Conservation (phyloP, 2,888 invertebrate genomes). For the Drepana falcataria region DNA sequence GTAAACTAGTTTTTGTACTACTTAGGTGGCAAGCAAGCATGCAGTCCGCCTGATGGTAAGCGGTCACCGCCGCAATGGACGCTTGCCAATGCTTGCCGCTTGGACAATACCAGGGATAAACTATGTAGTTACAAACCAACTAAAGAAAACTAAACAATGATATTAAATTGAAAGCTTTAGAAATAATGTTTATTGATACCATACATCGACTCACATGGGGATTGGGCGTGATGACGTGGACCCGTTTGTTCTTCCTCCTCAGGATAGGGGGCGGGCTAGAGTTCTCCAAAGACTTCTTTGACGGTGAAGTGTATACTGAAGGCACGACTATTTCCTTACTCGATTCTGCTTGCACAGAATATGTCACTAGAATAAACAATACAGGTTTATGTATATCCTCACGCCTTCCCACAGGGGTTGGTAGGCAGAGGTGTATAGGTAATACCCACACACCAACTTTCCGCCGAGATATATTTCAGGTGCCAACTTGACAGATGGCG, state of each 20-base stretch:
- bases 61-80: too few species aligned
- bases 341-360: constrained; percentile 53
- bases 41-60: too few species aligned
- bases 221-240: constrained; percentile 26
- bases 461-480: too few species aligned
- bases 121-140: background rate
- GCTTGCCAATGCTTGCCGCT: too few species aligned
- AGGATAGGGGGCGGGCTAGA: constrained; percentile 67
- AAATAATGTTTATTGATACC: constrained; percentile 30
- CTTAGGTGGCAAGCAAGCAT: too few species aligned
- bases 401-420: too few species aligned
- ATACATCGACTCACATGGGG: constrained; percentile 63
- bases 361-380: constrained; percentile 50
- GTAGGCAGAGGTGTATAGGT: too few species aligned
- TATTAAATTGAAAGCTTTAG: too few species aligned
- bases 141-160: background rate
- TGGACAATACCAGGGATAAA: too few species aligned
- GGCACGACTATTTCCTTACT: constrained; percentile 52
- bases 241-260: constrained; percentile 44
- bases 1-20: too few species aligned
- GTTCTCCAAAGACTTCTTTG: constrained; percentile 40
- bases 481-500: too few species aligned
- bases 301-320: constrained; percentile 54
- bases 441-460: too few species aligned
- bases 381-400: background rate